Percentiles rank a stretch among this genome's conserved stretches.
Conservation (phyloP, 1,140 invertebrate species). For the Potamilus streckersoni region DNA sequence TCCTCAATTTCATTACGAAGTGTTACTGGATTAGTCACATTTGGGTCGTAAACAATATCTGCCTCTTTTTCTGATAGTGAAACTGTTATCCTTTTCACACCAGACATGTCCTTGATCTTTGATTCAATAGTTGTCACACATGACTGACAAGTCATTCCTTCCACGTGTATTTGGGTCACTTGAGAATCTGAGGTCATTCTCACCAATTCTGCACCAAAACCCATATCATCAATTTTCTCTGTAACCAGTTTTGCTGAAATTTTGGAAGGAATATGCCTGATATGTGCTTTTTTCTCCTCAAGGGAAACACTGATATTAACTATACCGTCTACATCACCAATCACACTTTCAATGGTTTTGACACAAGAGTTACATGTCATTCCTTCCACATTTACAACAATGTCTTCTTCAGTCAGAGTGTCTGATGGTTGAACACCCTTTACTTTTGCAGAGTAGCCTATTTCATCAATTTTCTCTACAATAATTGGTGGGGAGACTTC, state of each 20-base stretch:
- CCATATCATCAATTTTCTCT: conserved; percentile 66
- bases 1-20: conserved; percentile 61
- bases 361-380: conserved; percentile 68
- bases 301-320: conserved; percentile 70
- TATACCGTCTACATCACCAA: conserved; percentile 53
- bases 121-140: conserved; percentile 68
- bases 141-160: conserved; percentile 69
- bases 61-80: conserved; percentile 57
- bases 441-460: conserved; percentile 55
- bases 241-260: conserved; percentile 43
- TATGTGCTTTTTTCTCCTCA: conserved; percentile 51
- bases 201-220: conserved; percentile 56
- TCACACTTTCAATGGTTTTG: conserved; percentile 60
- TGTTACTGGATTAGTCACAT: conserved; percentile 37
- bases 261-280: conserved; percentile 52
- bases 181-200: conserved; percentile 23
- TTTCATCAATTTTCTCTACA: conserved; percentile 56
- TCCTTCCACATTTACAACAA: conserved; percentile 39
- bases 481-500: conserved; percentile 51
- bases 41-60: conserved; percentile 54
- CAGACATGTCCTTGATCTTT: conserved; percentile 46
- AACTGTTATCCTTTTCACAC: conserved; percentile 61
- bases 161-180: conserved; percentile 42
- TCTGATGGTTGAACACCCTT: conserved; percentile 33
- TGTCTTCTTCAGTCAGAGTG: conserved; percentile 12